These are phyloP conservation scores for Nyctibius bracteatus DNA, from an alignment of 2,113 vertebrate genomes.

Conservation along the genomic window DNA sequence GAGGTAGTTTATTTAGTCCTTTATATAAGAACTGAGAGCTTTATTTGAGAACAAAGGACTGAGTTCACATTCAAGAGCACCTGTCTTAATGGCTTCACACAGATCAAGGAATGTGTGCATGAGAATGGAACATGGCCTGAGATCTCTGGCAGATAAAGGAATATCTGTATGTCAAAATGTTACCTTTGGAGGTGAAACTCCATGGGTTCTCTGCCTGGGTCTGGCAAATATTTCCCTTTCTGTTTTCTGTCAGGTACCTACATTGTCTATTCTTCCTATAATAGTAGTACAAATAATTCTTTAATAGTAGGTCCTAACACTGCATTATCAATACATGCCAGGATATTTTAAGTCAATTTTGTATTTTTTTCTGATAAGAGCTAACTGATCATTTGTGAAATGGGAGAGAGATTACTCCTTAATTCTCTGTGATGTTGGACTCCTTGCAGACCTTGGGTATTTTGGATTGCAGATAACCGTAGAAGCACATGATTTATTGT, in stretches of 20 bases:
- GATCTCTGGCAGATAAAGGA: not conserved
- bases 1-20: not conserved
- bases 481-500: not conserved
- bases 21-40: not conserved
- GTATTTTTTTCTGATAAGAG: not conserved
- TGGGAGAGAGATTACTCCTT: not conserved
- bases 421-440: not conserved
- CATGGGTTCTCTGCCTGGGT: not conserved
- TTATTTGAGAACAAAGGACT: not conserved
- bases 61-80: not conserved
- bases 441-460: not conserved
- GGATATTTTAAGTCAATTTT: not conserved
- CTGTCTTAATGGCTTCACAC: not conserved
- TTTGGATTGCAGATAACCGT: not conserved
- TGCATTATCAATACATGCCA: not conserved
- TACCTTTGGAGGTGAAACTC: not conserved
- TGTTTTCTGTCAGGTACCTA: not conserved
- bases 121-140: not conserved
- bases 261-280: not conserved
- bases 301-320: not conserved
- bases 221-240: not conserved
- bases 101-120: rapidly evolving
- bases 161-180: not conserved
- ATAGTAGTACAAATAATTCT: not conserved
- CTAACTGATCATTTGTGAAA: not conserved